Conservation (phyloP, 2,888 invertebrate genomes). For the Mellilla xanthometata region DNA sequence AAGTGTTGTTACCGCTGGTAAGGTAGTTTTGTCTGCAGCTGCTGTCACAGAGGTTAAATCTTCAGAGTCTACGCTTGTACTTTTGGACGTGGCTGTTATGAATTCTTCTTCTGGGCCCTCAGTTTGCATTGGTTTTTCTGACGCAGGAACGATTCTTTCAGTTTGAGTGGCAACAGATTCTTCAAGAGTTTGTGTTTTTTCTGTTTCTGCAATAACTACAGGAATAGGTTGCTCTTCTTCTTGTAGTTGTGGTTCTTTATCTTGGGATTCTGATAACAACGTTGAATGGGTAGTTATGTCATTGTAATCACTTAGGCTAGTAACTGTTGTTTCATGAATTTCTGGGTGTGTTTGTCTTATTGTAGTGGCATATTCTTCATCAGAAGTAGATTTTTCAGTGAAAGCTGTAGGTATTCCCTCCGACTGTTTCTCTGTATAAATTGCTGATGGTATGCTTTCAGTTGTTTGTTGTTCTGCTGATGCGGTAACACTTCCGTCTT, state of each 20-base stretch:
- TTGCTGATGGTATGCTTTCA: constrained; percentile 6
- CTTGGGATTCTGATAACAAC: background rate
- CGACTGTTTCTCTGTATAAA: constrained; percentile 14
- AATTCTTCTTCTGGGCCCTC: constrained; percentile 22
- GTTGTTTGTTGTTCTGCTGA: constrained; percentile 1
- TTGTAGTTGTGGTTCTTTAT: constrained; percentile 8
- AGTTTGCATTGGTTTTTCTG: constrained; percentile 28
- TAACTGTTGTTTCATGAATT: constrained; percentile 13
- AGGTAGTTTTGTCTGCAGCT: constrained; percentile 28
- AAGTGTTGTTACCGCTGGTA: constrained; percentile 38
- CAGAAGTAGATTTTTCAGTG: constrained; percentile 4
- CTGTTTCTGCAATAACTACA: constrained; percentile 7
- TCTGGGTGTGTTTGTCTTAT: constrained; percentile 15
- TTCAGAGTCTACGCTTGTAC: constrained; percentile 21
- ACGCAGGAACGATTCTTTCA: constrained; percentile 23
- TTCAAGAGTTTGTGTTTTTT: constrained; percentile 13
- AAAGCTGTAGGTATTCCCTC: constrained; percentile 11
- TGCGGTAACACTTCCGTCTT: constrained; percentile 9
- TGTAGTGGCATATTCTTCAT: constrained; percentile 15
- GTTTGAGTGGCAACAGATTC: constrained; percentile 17
- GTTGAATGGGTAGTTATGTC: constrained; percentile 10
- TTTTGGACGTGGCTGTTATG: constrained; percentile 20
- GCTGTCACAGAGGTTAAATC: constrained; percentile 23
- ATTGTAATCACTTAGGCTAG: constrained; percentile 5
- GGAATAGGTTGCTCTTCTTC: constrained; percentile 18